Evolutionary conservation across 2,113 vertebrate genomes (phyloP).

Genomic region (Pterocles orientalis): DNA sequence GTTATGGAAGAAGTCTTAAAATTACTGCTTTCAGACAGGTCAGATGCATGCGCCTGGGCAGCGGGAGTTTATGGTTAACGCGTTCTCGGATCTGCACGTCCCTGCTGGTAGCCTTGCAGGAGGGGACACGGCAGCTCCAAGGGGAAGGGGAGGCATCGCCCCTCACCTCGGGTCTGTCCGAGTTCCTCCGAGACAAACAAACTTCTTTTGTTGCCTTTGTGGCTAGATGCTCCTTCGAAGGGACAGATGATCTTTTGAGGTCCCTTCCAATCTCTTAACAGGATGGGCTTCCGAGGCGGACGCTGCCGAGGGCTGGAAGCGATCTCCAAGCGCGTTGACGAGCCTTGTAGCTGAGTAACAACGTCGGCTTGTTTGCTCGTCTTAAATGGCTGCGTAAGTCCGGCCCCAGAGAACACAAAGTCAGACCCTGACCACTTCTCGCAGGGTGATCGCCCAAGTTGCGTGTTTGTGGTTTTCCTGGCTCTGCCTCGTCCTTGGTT

Average conservation of each 20-base stretch:
- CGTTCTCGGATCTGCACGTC: not conserved
- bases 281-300: not conserved
- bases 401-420: too few relatives aligned
- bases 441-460: not conserved
- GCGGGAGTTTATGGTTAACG: accelerated
- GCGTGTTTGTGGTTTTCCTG: accelerated
- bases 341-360: not conserved
- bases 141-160: not conserved
- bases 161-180: not conserved
- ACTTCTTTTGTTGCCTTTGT: too few relatives aligned
- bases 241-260: too few relatives aligned
- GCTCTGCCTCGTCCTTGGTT: not conserved
- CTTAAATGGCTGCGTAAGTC: not conserved
- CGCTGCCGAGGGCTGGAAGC: not conserved
- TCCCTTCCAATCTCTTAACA: too few relatives aligned
- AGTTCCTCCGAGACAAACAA: not conserved
- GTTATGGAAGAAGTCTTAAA: not conserved
- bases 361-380: not conserved
- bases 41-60: not conserved
- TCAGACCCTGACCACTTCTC: too few relatives aligned
- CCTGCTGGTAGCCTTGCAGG: not conserved
- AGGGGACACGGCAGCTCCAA: not conserved
- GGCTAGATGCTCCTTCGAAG: too few relatives aligned
- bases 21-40: not conserved
- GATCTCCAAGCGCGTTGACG: accelerated